Evolutionary conservation across 2,888 invertebrate genomes (phyloP).

Genomic region (Dryocosmus kuriphilus): DNA sequence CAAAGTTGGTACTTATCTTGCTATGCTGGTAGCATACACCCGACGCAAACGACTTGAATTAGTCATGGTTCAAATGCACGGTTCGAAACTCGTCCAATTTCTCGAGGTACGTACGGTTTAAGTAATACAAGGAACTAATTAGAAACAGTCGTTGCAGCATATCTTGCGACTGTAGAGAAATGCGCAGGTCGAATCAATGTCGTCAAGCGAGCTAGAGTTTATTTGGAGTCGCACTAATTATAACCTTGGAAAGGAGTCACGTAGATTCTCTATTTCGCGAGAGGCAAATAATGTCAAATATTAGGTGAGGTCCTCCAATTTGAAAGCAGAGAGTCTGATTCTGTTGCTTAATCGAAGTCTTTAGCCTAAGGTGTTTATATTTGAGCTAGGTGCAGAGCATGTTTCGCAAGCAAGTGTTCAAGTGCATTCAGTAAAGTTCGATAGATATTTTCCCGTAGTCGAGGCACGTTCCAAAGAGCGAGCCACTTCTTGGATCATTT

Average conservation of each 20-base stretch:
- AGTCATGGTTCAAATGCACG: constrained; percentile 66
- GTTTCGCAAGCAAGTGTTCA: constrained; percentile 11
- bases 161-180: constrained; percentile 52
- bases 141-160: constrained; percentile 65
- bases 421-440: constrained; percentile 8
- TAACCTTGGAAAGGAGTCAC: constrained; percentile 21
- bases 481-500: constrained; percentile 16
- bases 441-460: background rate
- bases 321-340: background rate
- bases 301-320: background rate
- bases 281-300: constrained; percentile 3
- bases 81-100: constrained; percentile 69
- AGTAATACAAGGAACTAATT: constrained; percentile 70
- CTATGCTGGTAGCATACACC: constrained; percentile 44
- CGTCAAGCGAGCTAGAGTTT: constrained; percentile 32
- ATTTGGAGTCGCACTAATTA: constrained; percentile 32
- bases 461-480: constrained; percentile 15
- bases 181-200: constrained; percentile 47
- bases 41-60: constrained; percentile 60
- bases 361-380: no score
- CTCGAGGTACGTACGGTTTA: constrained; percentile 60
- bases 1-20: constrained; percentile 44
- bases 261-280: background rate
- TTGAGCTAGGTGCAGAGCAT: constrained; percentile 21
- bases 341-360: background rate